Evolutionary conservation across 2,888 invertebrate genomes (phyloP).

Genomic region (Steinernema carpocapsae): DNA sequence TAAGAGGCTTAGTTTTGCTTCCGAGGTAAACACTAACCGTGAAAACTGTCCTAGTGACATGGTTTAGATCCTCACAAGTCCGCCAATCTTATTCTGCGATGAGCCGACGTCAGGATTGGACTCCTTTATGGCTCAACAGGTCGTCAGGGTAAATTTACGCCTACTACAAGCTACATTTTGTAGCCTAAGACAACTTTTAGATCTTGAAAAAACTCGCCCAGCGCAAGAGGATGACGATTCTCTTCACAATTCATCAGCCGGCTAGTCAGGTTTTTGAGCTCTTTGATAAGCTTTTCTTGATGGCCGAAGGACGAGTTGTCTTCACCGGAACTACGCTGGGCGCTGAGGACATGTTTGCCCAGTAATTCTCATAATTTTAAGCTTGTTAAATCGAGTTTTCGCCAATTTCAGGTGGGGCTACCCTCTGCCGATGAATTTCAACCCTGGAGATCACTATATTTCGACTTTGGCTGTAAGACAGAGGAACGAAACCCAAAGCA

Average conservation of each 20-base stretch:
- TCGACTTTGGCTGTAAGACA: slow-evolving; percentile 55
- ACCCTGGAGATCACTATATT: slow-evolving; percentile 70
- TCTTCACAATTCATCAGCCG: slow-evolving; percentile 93
- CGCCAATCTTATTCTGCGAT: slow-evolving; percentile 73
- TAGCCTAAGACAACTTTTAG: too few species aligned
- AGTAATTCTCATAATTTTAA: slow-evolving; percentile 24
- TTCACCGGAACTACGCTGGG: slow-evolving; percentile 56
- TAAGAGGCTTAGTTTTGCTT: slow-evolving; percentile 88
- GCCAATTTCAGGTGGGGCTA: slow-evolving; percentile 47
- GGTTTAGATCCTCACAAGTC: slow-evolving; percentile 71
- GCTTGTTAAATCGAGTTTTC: background rate
- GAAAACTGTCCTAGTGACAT: background rate
- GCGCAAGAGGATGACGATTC: slow-evolving; percentile 81
- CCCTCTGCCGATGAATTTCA: slow-evolving; percentile 66
- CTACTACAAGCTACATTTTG: background rate
- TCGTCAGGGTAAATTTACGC: slow-evolving; percentile 37
- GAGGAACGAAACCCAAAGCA: slow-evolving; percentile 37
- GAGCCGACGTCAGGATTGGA: slow-evolving; percentile 73
- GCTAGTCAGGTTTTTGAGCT: slow-evolving; percentile 85
- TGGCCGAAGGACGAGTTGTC: slow-evolving; percentile 61
- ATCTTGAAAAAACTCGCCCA: slow-evolving; percentile 70
- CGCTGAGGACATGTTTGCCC: slow-evolving; percentile 51
- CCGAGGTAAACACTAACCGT: slow-evolving; percentile 76
- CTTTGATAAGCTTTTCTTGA: slow-evolving; percentile 77
- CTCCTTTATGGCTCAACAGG: slow-evolving; percentile 69